Evolutionary conservation across 1,140 invertebrate species (phyloP), one percentile per base, ranked within the genome.

Genomic region (Tetramorium simillimum): DNA sequence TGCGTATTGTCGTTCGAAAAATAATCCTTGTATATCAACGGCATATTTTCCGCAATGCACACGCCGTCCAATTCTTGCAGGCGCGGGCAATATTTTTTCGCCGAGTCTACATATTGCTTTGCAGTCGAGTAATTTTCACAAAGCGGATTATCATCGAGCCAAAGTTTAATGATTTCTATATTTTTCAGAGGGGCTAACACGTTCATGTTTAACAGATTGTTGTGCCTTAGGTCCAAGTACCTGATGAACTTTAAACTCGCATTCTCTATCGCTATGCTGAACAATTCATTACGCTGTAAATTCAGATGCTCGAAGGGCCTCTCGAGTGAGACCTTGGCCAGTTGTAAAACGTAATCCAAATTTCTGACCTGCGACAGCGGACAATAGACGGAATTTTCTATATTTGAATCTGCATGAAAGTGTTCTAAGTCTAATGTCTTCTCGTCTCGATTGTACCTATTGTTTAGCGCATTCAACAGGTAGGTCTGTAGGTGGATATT

Each of bases 401-500:
- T 87, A 76, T 95, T 94, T n/a, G 92, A 81, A 90, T 96, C 95
- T 72, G 93, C 91, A 37, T 95, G 93, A 84, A 96, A 96, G 40
- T 90, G 91, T 28, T 95, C 93, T 2, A 96, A 91, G 88, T 95
- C 91, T 4, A 96, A 77, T 0, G 86, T 69, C 81, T 93, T 95
- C n/a, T 89, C 92, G 0, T 88, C 70, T 4, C 90, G 10, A 88
- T 95, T 87, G 51, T 94, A 95, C 70, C 94, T 85, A 69, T 93
- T 96, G 7, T 91, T 94, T 21, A 96, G 85, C 4, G 95, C 91
- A 5, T 90, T 88, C 0, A 94, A 60, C 1, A 96, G 87, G 49
- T 96, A 82, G 6, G 94, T 94, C 63, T 95, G 93, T 3, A 96
- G 94, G 63, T 95, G 95, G 28, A 96, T 92, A 89, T 95, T 95